Evolutionary conservation across 2,113 vertebrate species (phyloP), one percentile per base, ranked within the genome.

Genomic region (Edolisoma coerulescens): DNA sequence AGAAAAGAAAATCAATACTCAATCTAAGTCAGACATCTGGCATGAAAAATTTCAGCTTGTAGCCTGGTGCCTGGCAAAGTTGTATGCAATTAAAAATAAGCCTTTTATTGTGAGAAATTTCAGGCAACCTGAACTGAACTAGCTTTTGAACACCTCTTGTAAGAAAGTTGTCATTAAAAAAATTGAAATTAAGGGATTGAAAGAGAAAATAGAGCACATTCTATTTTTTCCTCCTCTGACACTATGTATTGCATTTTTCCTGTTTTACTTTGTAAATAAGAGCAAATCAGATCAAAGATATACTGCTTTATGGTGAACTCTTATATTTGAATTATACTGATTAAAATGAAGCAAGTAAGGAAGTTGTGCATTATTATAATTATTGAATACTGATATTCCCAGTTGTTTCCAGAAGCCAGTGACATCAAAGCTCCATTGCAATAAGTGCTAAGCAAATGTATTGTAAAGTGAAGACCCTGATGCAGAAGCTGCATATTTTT

Each of bases 1-100:
- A 90, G 68, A 65, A 69, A 87, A 69, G 24, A 84, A 96, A 95
- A 96, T 94, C 92, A 81, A 81, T 93, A 94, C 90, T 84, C 76
- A 90, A 81, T 93, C 68, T 78, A 77, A 96, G 56, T 78, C 83
- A 94, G 88, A 89, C 53, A 95, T 60, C 35, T 56, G 60, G 13
- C 4, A 5, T 90, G 83, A 95, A 96, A 96, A 94, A 95, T 86
- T 90, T 92, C 45, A 49, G 11, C 52, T 74, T 50, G 28, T 68
- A 91, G 22, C n/a, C 39, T 76, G 47, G 75, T 74, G 52, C 41
- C 42, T 50, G 30, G 27, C 15, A 64, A 94, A 74, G 44, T 56
- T 78, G 11, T 17, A 45, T 28, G 28, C 32, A 75, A 86, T 68
- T 81, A 75, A 71, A 88, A 85, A 63, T 16, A 86, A 80, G 22